Evolutionary conservation across 1,140 invertebrate genomes (phyloP).

Genomic region (Drosophila leontia): DNA sequence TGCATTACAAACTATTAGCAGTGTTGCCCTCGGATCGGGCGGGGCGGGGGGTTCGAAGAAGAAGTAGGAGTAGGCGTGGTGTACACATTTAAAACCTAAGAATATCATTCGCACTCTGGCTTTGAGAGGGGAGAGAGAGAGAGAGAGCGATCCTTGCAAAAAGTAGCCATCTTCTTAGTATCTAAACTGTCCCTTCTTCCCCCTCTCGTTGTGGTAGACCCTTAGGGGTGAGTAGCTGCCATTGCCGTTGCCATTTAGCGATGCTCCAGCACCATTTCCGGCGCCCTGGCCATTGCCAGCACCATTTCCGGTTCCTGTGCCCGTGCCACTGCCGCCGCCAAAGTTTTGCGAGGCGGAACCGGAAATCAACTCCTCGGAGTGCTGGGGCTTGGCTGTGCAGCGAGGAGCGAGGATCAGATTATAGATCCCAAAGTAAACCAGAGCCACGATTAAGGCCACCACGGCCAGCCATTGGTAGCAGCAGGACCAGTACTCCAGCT

Average conservation of each 20-base stretch:
- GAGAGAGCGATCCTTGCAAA: conserved; percentile 16
- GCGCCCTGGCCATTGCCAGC: conserved; percentile 51
- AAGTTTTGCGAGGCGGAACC: conserved; percentile 85
- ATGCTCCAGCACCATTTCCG: conserved; percentile 55
- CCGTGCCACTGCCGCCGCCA: conserved; percentile 50
- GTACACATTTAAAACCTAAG: conserved; percentile 67
- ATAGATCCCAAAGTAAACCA: conserved; percentile 89
- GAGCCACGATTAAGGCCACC: conserved; percentile 87
- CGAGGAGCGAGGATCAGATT: conserved; percentile 89
- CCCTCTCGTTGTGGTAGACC: conserved; percentile 91
- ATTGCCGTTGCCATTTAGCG: conserved; percentile 63
- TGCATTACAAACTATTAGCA: conserved; percentile 64
- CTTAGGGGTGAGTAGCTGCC: conserved; percentile 91
- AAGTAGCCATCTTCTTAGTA: conserved; percentile 86
- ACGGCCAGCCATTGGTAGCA: conserved; percentile 88
- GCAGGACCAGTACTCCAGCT: conserved; percentile 73
- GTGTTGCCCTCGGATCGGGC: conserved; percentile 36
- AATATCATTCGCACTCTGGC: conserved; percentile 45
- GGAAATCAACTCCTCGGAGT: conserved; percentile 86
- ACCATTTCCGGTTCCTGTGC: conserved; percentile 40
- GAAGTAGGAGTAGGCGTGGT: conserved; percentile 45
- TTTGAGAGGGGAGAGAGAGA: conserved; percentile 13
- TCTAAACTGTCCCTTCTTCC: conserved; percentile 91
- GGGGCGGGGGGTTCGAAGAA: conserved; percentile 26
- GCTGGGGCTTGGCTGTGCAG: conserved; percentile 88